Base-by-base conservation (phyloP, 2,888 invertebrate species). In the Embidobia sp. region DNA sequence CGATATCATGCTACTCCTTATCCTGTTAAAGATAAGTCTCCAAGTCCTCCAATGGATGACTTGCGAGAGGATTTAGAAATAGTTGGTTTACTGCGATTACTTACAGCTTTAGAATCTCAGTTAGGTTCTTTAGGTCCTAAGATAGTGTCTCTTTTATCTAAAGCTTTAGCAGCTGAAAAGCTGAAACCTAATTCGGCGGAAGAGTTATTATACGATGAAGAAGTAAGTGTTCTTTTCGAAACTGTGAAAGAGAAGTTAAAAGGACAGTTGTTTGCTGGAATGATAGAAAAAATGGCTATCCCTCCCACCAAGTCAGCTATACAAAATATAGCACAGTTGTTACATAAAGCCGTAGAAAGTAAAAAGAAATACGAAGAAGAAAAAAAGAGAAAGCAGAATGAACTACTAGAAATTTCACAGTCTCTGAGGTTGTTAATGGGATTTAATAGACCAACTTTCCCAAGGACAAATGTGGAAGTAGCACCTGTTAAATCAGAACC, bases 171-270 rank as follows among this genome's bases (percentile, higher is more conserved):
- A 31, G 92, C 96, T 90, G 96, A 96, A 84, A 96, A 95, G 90
- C 91, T 91, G 18, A 88, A 88, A 61, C 86, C 94, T 0, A 95
- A 95, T 88, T 94, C 95, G 1, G 94, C 95, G 0, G 95, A 95
- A 79, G 93, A 94, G 69, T 86, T 96, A 33, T 89, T 96, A 0
- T 92, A 93, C 53, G 94, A 94, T 75, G 95, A 96, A 53, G 91
- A 93, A 33, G 93, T 94, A 57, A 93, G 93, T 81, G 95, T 95
- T 0, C 55, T 75, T 15, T 93, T 97, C 78, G 96, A 96, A 90
- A 96, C 96, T 0, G 94, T 94, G 0, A 96, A 96, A 82, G 96
- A 96, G 88, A 96, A 96, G 88, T 90, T 97, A 44, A 95, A 95
- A 88, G 95, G 95, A 44, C 93, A 94, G 55, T 89, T 94, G 69